Base-by-base conservation (phyloP, 2,113 vertebrate genomes). In the Psittacula cyanocephala region DNA sequence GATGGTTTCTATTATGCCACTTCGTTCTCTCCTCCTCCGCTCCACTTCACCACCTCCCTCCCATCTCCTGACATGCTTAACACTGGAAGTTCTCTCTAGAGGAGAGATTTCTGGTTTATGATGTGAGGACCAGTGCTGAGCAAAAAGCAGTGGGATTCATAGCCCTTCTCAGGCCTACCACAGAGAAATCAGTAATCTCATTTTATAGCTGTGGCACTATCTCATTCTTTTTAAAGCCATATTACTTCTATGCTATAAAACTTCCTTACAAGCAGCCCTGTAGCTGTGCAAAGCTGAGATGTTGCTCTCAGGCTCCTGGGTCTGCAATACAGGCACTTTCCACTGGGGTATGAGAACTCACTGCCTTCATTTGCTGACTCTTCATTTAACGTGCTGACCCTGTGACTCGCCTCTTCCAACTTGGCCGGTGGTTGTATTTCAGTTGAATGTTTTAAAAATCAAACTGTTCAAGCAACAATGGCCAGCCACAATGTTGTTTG, bases 391-490 rank as follows among this genome's bases (percentile, higher is more conserved):
- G 43, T 2, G 0, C 43, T 41, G 57, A 53, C 77, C 89, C 87
- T 25, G 14, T 50, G 81, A 79, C 74, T 89, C 0, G 16, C 84
- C 62, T 79, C 86, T 87, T 92, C 96, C 94, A 92, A 0, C 88
- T 96, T 94, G 93, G 90, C 92, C 84, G 65, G 33, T 33, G 74
- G 80, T 87, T 94, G 8, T 24, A 64, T 43, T 95, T 62, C 88
- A 91, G 91, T 19, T 79, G 92, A 86, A 94, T 96, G 96, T 94
- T 96, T 95, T 96, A 96, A 96, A 94, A 97, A 95, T 95, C 96
- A 95, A 96, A 97, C 93, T 96, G 95, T 92, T 96, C 96, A 43
- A 93, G 88, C 72, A 97, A 96, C 95, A 96, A 97, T 95, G 89
- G 89, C 80, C 88, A 95, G 93, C 95, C 95, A 95, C 95, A 94